A percentile compares a stretch with the other conserved stretches of the same genome.
Evolutionary conservation across 2,797 vertebrate genomes (phyloP).

Genomic region (Poeciliopsis gracilis): DNA sequence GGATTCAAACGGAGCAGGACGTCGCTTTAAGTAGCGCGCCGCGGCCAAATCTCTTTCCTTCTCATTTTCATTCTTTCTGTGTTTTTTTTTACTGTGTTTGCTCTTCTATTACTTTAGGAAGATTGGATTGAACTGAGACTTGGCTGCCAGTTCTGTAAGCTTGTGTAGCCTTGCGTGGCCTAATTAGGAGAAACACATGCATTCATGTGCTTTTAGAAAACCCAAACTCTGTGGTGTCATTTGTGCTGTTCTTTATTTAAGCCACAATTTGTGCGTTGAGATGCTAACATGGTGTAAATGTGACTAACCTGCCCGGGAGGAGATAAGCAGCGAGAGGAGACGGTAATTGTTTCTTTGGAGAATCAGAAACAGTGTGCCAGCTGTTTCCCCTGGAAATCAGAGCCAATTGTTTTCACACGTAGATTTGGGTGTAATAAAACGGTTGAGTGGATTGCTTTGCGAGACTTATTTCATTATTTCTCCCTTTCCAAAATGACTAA

Average conservation of each 20-base stretch:
- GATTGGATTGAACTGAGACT: conserved; percentile 21
- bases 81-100: neutral
- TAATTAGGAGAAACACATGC: conserved; percentile 48
- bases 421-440: neutral
- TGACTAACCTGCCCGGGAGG: conserved; percentile 60
- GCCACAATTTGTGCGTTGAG: conserved; percentile 43
- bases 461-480: neutral
- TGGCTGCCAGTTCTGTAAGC: conserved; percentile 33
- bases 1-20: neutral
- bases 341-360: conserved; percentile 52
- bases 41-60: neutral
- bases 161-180: conserved; percentile 39
- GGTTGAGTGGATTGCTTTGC: neutral
- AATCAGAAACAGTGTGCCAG: conserved; percentile 21
- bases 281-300: conserved; percentile 62
- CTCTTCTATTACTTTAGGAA: conserved; percentile 15
- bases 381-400: conserved; percentile 9
- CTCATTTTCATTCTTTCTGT: neutral
- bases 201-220: conserved; percentile 55
- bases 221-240: conserved; percentile 10
- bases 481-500: neutral
- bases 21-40: neutral
- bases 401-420: conserved; percentile 3
- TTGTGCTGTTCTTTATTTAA: conserved; percentile 57
- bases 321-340: conserved; percentile 55